A percentile compares a stretch with the other conserved stretches of the same genome.
phyloP scores from a whole-genome alignment of 2,888 invertebrate genomes.

The Limenitis camilla region DNA sequence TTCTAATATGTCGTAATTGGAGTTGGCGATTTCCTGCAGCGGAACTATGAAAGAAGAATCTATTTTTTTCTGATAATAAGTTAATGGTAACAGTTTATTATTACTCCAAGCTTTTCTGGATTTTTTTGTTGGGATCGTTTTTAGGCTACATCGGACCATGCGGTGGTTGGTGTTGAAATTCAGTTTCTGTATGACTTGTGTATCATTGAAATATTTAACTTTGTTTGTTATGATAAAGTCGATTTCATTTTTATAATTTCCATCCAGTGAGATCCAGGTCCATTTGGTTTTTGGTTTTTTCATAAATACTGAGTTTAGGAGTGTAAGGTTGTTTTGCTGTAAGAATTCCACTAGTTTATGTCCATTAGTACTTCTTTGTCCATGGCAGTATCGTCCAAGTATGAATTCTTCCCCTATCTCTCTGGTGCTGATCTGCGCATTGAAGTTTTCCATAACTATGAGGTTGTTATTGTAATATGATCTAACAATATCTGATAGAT shows the following conservation, averaged over 20 bases:
- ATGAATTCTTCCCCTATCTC: too few relatives aligned
- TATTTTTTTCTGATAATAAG: not conserved
- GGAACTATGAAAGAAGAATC: not conserved
- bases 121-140: not conserved
- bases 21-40: slow-evolving; percentile 2
- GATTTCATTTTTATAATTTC: slow-evolving; percentile 10
- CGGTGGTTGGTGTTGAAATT: slow-evolving; percentile 4
- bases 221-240: slow-evolving; percentile 13
- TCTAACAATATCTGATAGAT: not conserved
- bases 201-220: slow-evolving; percentile 9
- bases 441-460: too few relatives aligned
- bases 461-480: not conserved
- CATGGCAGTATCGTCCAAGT: too few relatives aligned
- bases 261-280: not conserved
- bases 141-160: slow-evolving; percentile 1
- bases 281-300: not conserved
- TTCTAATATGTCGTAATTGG: not conserved
- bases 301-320: not conserved
- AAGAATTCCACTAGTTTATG: too few relatives aligned
- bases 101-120: not conserved
- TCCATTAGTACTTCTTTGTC: too few relatives aligned
- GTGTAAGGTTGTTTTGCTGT: not conserved
- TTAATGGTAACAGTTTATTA: not conserved
- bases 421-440: too few relatives aligned
- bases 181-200: slow-evolving; percentile 5